phyloP scores from a whole-genome alignment of 2,888 invertebrate genomes.

The Cylloceria caligata region DNA sequence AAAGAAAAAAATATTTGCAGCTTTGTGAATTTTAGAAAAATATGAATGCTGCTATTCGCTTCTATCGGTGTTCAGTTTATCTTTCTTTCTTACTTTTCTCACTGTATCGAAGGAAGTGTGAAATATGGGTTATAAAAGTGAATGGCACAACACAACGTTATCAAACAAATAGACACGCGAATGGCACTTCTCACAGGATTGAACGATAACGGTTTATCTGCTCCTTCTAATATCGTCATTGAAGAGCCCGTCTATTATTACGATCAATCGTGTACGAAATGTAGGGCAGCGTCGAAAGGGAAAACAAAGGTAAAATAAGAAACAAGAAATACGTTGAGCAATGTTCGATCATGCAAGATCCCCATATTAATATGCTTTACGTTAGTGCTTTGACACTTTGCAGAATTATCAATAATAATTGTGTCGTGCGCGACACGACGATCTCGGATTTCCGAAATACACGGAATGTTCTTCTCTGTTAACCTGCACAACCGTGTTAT shows the following conservation, averaged over 20 bases:
- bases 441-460: constrained; percentile 42
- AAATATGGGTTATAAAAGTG: neutral
- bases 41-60: constrained; percentile 14
- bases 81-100: constrained; percentile 2
- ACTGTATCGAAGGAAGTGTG: neutral
- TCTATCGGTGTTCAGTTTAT: neutral
- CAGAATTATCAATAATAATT: constrained; percentile 9
- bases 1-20: constrained; percentile 1
- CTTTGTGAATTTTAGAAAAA: constrained; percentile 6
- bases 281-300: neutral
- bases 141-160: constrained; percentile 28
- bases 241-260: neutral
- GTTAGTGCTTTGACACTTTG: neutral
- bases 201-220: neutral
- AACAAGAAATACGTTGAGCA: constrained; percentile 23
- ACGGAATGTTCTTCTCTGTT: constrained; percentile 48
- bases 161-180: neutral
- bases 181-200: neutral
- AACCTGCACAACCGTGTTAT: constrained; percentile 33
- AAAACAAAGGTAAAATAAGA: neutral
- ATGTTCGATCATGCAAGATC: constrained; percentile 32
- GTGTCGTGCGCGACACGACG: constrained; percentile 13
- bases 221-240: neutral
- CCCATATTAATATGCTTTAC: constrained; percentile 25
- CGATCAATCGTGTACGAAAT: neutral